phyloP scores from a whole-genome alignment of 30 jellyfish, hydroid and myxozoan species.

The Nemopilema nomurai region DNA sequence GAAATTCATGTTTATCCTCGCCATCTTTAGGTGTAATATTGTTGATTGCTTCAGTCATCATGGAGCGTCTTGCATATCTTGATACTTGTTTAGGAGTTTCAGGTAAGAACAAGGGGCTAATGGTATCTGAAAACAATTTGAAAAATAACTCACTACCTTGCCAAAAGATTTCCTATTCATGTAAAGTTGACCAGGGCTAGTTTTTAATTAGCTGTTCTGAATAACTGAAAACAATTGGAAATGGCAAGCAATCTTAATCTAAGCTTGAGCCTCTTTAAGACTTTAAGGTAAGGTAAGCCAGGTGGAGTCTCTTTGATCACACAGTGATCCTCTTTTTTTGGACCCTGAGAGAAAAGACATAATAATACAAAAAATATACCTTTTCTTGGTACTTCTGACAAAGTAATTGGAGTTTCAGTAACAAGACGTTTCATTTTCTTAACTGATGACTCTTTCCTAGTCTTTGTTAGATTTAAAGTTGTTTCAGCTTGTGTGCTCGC shows the following conservation, averaged over 20 bases:
- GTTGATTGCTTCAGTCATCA: conserved; percentile 43
- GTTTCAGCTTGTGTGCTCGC: not conserved
- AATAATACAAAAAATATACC: not conserved
- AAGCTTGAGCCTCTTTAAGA: too few relatives aligned
- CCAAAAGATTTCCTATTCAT: too few relatives aligned
- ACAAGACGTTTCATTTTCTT: not conserved
- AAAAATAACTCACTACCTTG: not conserved
- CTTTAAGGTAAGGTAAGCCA: too few relatives aligned
- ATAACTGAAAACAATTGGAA: too few relatives aligned
- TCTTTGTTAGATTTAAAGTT: too few relatives aligned
- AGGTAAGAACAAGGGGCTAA: conserved; percentile 51
- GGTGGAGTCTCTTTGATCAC: too few relatives aligned
- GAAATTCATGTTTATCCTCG: conserved; percentile 18
- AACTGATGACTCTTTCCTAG: not conserved
- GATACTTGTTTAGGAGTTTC: conserved; percentile 56
- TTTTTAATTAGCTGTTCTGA: too few relatives aligned
- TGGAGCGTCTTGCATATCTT: conserved; percentile 7
- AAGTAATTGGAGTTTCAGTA: conserved; percentile 15
- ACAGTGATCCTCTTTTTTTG: too few relatives aligned
- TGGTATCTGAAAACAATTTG: conserved; percentile 27
- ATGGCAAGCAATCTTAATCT: too few relatives aligned
- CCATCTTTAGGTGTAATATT: conserved; percentile 47
- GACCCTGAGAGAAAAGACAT: too few relatives aligned
- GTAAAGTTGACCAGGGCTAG: too few relatives aligned
- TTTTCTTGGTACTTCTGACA: conserved; percentile 10